phyloP scores from a whole-genome alignment of 2,797 vertebrate genomes.

The Macropus fuliginosus region DNA sequence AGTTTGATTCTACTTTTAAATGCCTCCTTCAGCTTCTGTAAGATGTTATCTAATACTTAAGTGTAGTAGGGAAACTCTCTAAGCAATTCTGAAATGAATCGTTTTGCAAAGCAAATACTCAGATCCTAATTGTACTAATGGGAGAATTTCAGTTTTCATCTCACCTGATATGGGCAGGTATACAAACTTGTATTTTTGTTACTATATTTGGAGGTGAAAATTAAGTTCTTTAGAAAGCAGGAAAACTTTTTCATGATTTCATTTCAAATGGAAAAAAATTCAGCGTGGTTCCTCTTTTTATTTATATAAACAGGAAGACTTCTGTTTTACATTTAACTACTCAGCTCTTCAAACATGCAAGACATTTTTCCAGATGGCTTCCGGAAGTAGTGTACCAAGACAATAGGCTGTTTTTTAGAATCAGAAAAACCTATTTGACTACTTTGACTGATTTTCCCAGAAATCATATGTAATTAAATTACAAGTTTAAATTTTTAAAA shows the following conservation, averaged over 20 bases:
- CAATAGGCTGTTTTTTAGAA: not conserved
- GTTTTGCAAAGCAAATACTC: constrained; percentile 12
- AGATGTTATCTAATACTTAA: constrained; percentile 4
- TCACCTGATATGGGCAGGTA: not conserved
- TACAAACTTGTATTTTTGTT: constrained; percentile 59
- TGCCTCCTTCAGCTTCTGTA: constrained; percentile 24
- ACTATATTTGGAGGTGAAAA: constrained; percentile 66
- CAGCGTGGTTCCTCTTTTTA: constrained; percentile 71
- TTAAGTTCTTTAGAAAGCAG: constrained; percentile 4
- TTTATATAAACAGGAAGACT: constrained; percentile 62
- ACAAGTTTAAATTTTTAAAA: not conserved
- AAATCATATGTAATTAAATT: not conserved
- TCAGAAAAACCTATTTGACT: not conserved
- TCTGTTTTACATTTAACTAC: constrained; percentile 68
- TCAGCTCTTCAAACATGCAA: constrained; percentile 31
- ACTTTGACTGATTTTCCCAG: not conserved
- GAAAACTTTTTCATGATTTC: constrained; percentile 72
- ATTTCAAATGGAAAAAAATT: constrained; percentile 47
- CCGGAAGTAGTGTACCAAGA: not conserved
- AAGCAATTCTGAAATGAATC: constrained; percentile 9
- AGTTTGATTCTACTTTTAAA: constrained; percentile 25
- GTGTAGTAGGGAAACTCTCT: not conserved
- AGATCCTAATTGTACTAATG: not conserved
- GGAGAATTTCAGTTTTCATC: constrained; percentile 37
- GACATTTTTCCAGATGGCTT: not conserved